These are phyloP conservation scores for Corydoras sp. DNA, from an alignment of 2,113 vertebrate species.

Conservation along the genomic window DNA sequence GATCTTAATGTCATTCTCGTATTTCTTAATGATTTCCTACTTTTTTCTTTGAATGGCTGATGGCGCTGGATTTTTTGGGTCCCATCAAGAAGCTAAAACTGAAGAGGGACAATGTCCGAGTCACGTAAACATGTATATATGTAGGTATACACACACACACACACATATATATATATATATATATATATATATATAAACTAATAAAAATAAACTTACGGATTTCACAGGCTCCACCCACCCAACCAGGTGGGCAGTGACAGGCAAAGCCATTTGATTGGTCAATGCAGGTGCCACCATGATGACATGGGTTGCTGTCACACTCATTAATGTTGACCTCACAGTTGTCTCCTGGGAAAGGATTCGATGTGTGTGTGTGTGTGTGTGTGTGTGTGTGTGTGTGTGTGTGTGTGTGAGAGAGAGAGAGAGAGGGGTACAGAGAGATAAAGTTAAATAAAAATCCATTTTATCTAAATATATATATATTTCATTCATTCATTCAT, in stretches of 20 bases:
- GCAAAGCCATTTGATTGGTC: slow-evolving; percentile 88
- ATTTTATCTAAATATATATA: too few species aligned
- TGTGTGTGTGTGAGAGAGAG: not conserved
- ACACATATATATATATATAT: too few species aligned
- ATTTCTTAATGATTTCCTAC: too few species aligned
- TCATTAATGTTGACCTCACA: slow-evolving; percentile 89
- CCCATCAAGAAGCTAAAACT: too few species aligned
- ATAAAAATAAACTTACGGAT: slow-evolving; percentile 80
- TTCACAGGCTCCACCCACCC: slow-evolving; percentile 94
- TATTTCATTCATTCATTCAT: too few species aligned
- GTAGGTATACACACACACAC: too few species aligned
- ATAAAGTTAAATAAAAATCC: not conserved
- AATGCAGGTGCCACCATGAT: slow-evolving; percentile 85
- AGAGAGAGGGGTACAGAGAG: not conserved
- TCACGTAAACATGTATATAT: too few species aligned
- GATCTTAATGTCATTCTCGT: too few species aligned
- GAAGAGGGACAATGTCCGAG: too few species aligned
- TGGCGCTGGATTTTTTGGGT: too few species aligned
- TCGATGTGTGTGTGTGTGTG: not conserved
- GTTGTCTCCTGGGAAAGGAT: slow-evolving; percentile 72
- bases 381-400: not conserved
- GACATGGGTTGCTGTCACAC: slow-evolving; percentile 91
- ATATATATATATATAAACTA: not conserved
- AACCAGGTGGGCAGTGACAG: slow-evolving; percentile 89
- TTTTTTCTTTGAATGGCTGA: too few species aligned